phyloP scores from a whole-genome alignment of 2,113 vertebrate genomes.

The Tamias sibiricus region DNA sequence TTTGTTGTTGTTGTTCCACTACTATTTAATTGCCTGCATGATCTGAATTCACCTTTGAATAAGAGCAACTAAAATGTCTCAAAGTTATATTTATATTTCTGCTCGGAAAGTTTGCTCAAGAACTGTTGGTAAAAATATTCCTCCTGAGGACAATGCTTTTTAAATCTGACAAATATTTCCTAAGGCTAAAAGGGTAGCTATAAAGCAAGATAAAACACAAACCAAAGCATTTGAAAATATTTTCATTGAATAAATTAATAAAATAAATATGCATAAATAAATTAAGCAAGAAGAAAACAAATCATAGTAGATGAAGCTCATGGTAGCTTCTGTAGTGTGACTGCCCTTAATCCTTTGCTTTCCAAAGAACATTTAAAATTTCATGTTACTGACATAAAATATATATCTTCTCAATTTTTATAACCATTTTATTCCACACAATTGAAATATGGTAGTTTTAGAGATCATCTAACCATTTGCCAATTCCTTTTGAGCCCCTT shows the following conservation, averaged over 20 bases:
- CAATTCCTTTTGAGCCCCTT: neutral
- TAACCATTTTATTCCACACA: neutral
- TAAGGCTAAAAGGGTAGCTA: neutral
- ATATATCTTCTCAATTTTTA: neutral
- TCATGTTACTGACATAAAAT: neutral
- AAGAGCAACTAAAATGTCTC: neutral
- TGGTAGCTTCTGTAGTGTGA: neutral
- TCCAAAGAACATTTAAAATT: neutral
- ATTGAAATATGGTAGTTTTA: neutral
- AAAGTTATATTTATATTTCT: conserved; percentile 14
- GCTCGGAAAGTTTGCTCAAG: neutral
- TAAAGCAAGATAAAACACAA: neutral
- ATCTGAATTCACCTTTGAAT: neutral
- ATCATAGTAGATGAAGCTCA: neutral
- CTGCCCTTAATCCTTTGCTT: neutral
- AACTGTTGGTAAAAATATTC: conserved; percentile 23
- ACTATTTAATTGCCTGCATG: neutral
- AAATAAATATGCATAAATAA: neutral
- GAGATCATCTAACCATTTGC: neutral
- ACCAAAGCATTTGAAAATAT: neutral
- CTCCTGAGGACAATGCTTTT: neutral
- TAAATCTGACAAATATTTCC: neutral
- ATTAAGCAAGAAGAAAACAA: neutral
- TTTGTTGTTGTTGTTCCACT: neutral
- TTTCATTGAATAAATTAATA: neutral